Percentiles rank a stretch among this genome's conserved stretches.
phyloP scores from a whole-genome alignment of 2,113 vertebrate species.

The Xiphorhynchus elegans region DNA sequence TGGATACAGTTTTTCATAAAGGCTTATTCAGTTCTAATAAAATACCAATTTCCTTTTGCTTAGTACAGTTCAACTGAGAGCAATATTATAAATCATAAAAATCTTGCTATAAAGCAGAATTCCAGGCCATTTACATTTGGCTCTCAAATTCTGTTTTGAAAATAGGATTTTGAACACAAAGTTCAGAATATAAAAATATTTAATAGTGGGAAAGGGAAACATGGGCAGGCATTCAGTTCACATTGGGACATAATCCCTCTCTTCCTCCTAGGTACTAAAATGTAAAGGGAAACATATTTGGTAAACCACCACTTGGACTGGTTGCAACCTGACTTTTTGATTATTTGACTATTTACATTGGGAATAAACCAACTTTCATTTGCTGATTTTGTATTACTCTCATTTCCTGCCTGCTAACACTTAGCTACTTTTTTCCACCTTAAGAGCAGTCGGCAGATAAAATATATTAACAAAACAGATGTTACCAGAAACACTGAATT shows the following conservation, averaged over 20 bases:
- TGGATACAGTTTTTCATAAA: slow-evolving; percentile 26
- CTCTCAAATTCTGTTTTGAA: slow-evolving; percentile 40
- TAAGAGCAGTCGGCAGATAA: not conserved
- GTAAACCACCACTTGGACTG: slow-evolving; percentile 24
- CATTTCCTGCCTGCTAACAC: slow-evolving; percentile 41
- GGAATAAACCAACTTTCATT: slow-evolving; percentile 33
- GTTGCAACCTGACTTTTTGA: slow-evolving; percentile 40
- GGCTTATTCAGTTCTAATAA: slow-evolving; percentile 37
- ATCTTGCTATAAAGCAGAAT: slow-evolving; percentile 39
- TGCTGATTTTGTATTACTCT: slow-evolving; percentile 6
- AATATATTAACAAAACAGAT: slow-evolving; percentile 13
- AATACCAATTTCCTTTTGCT: slow-evolving; percentile 43
- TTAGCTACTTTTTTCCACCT: slow-evolving; percentile 50
- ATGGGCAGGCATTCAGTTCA: not conserved
- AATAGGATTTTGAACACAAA: slow-evolving; percentile 38
- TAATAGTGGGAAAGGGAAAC: slow-evolving; percentile 33
- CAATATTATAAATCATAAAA: slow-evolving; percentile 42
- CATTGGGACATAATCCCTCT: not conserved
- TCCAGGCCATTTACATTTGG: slow-evolving; percentile 16
- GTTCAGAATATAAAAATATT: slow-evolving; percentile 46
- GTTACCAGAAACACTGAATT: slow-evolving; percentile 1
- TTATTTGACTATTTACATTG: slow-evolving; percentile 47
- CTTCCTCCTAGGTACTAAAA: not conserved
- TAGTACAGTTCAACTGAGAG: slow-evolving; percentile 27
- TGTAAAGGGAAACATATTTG: slow-evolving; percentile 12